Conservation (phyloP, 2,113 vertebrate genomes). For the Pithys albifrons region DNA sequence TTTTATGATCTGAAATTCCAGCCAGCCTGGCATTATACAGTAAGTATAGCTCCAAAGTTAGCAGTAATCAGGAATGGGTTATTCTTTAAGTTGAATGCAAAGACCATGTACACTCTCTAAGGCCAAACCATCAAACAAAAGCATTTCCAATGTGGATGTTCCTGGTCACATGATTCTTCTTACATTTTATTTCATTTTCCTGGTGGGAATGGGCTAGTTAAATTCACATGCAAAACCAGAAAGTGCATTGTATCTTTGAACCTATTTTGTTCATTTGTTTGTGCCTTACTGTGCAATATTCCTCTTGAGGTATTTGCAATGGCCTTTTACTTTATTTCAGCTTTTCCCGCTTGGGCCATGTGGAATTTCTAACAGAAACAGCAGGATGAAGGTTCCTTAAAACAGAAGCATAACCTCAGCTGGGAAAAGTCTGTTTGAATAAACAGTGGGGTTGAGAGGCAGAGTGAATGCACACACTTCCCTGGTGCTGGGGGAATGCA, state of each 20-base stretch:
- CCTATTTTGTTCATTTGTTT: neutral
- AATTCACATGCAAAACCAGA: neutral
- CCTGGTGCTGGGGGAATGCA: neutral
- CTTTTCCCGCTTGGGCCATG: neutral
- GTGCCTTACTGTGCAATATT: neutral
- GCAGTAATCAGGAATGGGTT: neutral
- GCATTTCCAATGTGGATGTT: neutral
- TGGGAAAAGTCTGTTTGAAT: neutral
- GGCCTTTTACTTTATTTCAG: neutral
- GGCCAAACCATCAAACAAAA: neutral
- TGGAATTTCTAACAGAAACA: neutral
- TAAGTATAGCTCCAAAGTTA: neutral
- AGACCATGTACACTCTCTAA: neutral
- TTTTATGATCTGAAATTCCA: neutral
- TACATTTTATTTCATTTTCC: neutral
- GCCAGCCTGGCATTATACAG: neutral
- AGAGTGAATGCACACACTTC: accelerated
- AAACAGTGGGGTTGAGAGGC: neutral
- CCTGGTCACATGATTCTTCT: neutral
- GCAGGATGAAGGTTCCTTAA: neutral
- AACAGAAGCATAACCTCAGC: neutral
- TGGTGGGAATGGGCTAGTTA: neutral
- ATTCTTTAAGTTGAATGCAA: neutral
- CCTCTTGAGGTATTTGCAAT: neutral
- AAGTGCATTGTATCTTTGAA: neutral